phyloP scores from a whole-genome alignment of 2,797 vertebrate species.

The Cyprinodon diabolis region DNA sequence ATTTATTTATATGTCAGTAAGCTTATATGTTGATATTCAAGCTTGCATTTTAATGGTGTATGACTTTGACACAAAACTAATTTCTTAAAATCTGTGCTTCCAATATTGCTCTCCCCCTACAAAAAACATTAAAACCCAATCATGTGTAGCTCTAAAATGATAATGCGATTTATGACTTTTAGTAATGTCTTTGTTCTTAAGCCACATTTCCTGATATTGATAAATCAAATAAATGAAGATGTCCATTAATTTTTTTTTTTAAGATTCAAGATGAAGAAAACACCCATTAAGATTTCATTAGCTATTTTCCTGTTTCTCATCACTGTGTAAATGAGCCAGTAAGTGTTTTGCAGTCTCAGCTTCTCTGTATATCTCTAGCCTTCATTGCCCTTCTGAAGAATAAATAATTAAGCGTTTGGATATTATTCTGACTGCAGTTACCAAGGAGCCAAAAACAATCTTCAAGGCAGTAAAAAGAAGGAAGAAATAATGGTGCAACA shows the following conservation, averaged over 20 bases:
- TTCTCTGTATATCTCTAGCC: conserved; percentile 23
- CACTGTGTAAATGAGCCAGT: background rate
- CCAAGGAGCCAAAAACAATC: conserved; percentile 52
- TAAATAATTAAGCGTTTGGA: conserved; percentile 72
- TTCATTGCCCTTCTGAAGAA: conserved; percentile 39
- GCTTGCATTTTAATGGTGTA: too few relatives aligned
- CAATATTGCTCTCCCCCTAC: background rate
- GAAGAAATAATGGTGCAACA: conserved; percentile 9
- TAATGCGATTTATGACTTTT: too few relatives aligned
- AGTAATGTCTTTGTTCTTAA: background rate
- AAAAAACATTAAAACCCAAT: background rate
- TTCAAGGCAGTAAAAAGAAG: conserved; percentile 32
- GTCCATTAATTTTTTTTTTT: background rate
- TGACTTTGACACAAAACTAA: too few relatives aligned
- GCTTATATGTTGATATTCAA: too few relatives aligned
- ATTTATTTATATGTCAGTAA: background rate
- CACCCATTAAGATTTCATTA: background rate
- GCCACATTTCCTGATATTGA: background rate
- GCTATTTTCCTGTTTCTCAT: background rate
- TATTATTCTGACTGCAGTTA: conserved; percentile 56
- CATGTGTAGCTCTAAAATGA: background rate
- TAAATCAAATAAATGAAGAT: background rate
- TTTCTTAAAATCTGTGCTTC: too few relatives aligned
- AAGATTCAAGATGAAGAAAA: background rate
- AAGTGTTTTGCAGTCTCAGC: conserved; percentile 19